phyloP scores from a whole-genome alignment of 2,888 invertebrate genomes.

The Latrodectus elegans region DNA sequence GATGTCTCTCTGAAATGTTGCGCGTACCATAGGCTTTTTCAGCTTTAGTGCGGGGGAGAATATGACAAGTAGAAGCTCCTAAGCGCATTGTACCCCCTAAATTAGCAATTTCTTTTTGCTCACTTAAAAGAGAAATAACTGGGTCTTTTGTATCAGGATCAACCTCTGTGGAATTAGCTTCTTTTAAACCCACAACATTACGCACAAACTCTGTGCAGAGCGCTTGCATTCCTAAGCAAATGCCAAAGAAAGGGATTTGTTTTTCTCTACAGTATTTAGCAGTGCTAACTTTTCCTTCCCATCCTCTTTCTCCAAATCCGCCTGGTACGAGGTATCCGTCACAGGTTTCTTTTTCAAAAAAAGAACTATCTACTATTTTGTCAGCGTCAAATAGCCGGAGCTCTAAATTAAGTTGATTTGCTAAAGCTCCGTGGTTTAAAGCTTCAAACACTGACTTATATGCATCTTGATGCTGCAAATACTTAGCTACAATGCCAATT shows the following conservation, averaged over 20 bases:
- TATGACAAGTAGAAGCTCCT: background rate
- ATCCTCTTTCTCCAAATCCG: background rate
- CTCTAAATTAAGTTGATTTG: background rate
- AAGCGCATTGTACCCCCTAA: constrained; percentile 12
- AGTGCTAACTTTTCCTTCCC: background rate
- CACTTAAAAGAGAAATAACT: background rate
- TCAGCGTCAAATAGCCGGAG: background rate
- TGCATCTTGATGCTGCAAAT: constrained; percentile 94
- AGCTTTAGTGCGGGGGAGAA: background rate
- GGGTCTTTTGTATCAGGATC: background rate
- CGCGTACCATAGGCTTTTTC: background rate
- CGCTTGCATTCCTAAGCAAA: constrained; percentile 7
- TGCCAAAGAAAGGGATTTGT: background rate
- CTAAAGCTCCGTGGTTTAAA: constrained; percentile 83
- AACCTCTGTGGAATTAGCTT: constrained; percentile 7
- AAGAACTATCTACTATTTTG: background rate
- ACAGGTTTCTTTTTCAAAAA: too few relatives aligned
- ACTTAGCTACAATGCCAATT: constrained; percentile 96
- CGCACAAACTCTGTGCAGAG: constrained; percentile 2
- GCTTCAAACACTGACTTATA: constrained; percentile 97
- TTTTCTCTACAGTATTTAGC: background rate
- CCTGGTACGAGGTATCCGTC: constrained; percentile 7
- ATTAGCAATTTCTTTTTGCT: background rate
- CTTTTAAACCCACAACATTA: background rate
- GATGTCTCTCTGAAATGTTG: background rate